Evolutionary conservation across 2,888 invertebrate species (phyloP), one percentile per base, ranked within the genome.

Genomic region (Buathra laborator): DNA sequence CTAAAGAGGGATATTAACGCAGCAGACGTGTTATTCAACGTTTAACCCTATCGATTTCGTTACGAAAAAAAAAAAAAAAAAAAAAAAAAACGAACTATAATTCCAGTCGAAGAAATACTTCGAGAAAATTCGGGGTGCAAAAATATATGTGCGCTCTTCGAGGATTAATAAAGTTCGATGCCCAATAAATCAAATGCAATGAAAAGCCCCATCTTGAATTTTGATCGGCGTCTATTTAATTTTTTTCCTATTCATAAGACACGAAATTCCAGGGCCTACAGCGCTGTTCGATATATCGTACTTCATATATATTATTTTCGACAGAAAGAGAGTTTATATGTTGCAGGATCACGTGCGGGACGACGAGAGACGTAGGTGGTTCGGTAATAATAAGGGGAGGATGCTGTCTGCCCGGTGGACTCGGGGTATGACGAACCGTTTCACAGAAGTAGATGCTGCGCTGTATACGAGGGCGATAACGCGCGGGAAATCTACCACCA

Each of bases 361-460:
- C 74, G 44, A 16, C 24, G 62, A 24, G 56, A 46, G 43, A 32
- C 67, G 67, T 53, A 53, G 64, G 48, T 32, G 75, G 37, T 37
- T 37, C 48, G 80, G 64, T 66, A 81, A 83, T 77, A 80, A 83
- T 76, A 80, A 81, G 72, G 72, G 81, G 76, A 67, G 46, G 71
- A 72, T 67, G 81, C 64, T 74, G 83, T 81, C 84, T 78, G 74
- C 68, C 24, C 64, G 66, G 67, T 76, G 53, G 53, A 62, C 53
- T 6, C 70, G 59, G 48, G 76, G 66, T 76, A 68, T 83, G 87
- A 87, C 85, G 85, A 82, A 81, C 81, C 71, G 77, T 75, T 79
- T 83, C 72, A 43, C 53, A 44, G 72, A 74, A 80, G 62, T 59
- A 53, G n/a, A 59, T 32, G 48, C 16, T 12, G 56, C 56, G 32